Evolutionary conservation across 2,888 invertebrate genomes (phyloP), one percentile per base, ranked within the genome.

Genomic region (Zhuqinia jingwanae): DNA sequence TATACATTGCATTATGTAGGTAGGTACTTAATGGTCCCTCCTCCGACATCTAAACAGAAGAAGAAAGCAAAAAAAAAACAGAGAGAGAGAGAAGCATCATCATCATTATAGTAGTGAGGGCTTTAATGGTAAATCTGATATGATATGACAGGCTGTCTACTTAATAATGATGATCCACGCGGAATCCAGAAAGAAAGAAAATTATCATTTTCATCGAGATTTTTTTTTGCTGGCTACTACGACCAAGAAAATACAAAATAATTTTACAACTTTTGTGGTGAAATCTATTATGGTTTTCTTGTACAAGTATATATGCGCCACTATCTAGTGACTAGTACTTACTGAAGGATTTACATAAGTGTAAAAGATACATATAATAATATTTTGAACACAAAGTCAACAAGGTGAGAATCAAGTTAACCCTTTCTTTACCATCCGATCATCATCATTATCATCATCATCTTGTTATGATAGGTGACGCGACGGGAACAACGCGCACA

Each of bases 351-450:
- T n/a, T n/a, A n/a, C n/a, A n/a, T n/a, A n/a, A n/a, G n/a, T n/a
- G n/a, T n/a, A n/a, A n/a, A n/a, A n/a, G n/a, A n/a, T n/a, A n/a
- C n/a, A 36, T 36, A 36, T 36, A 6, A 36, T 8, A 36, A 36
- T 3, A 36, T 3, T 36, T 6, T 36, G 36, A 6, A 36, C 36
- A 45, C 30, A 79, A 65, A 65, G 47, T 47, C 58, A 76, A 85
- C 85, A 85, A 85, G 79, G 79, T 79, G 85, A 70, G 85, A 78
- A 85, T 58, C 85, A 79, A 70, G 79, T 84, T 84, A 78, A 84
- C 68, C 84, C 58, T 84, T n/a, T n/a, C n/a, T n/a, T n/a, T n/a
- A n/a, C n/a, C n/a, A n/a, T n/a, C n/a, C n/a, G n/a, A n/a, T n/a
- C n/a, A n/a, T n/a, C n/a, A n/a, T n/a, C n/a, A n/a, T n/a, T 78